These are phyloP conservation scores for Sipha maydis DNA, from an alignment of 2,888 invertebrate species.

Conservation along the genomic window DNA sequence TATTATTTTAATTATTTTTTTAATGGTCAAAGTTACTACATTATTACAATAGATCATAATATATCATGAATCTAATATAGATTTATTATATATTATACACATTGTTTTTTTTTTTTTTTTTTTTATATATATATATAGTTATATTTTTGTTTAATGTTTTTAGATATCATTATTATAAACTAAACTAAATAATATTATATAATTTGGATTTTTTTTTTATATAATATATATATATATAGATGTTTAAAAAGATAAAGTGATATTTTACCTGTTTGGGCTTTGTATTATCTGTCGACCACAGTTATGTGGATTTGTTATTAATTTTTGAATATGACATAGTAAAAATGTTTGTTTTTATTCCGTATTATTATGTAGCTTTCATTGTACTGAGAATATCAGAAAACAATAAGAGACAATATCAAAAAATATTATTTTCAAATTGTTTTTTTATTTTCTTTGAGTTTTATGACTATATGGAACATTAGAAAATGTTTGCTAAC, in stretches of 20 bases:
- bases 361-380: not conserved
- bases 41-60: slow-evolving; percentile 47
- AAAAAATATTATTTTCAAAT: slow-evolving; percentile 10
- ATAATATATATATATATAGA: not conserved
- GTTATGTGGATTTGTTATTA: slow-evolving; percentile 22
- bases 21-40: slow-evolving; percentile 61
- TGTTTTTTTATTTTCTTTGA: not conserved
- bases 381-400: not conserved
- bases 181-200: slow-evolving; percentile 47
- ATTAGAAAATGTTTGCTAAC: no score
- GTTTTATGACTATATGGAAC: no score
- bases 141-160: slow-evolving; percentile 58
- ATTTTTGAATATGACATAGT: slow-evolving; percentile 27
- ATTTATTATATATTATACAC: slow-evolving; percentile 20
- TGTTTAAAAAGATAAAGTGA: slow-evolving; percentile 1
- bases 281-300: slow-evolving; percentile 22
- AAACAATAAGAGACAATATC: slow-evolving; percentile 6
- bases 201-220: slow-evolving; percentile 18
- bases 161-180: slow-evolving; percentile 49
- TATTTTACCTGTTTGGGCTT: slow-evolving; percentile 17
- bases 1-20: slow-evolving; percentile 55
- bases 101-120: slow-evolving; percentile 33
- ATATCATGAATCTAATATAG: slow-evolving; percentile 11
- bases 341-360: slow-evolving; percentile 2
- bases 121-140: slow-evolving; percentile 13